Conservation (phyloP, 2,113 vertebrate genomes). For the Butorides virescens region DNA sequence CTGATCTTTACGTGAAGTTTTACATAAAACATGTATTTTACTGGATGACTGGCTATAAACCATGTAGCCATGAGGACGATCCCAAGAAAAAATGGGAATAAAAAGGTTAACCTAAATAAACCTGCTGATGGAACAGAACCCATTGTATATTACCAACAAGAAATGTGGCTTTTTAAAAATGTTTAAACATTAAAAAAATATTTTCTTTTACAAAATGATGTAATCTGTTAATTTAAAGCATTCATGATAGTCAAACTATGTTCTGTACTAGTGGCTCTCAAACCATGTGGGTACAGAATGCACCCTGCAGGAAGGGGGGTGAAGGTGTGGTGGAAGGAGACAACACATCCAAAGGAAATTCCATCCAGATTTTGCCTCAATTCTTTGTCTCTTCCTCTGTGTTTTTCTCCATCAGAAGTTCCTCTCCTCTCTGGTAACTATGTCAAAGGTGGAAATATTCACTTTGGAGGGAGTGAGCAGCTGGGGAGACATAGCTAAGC, state of each 20-base stretch:
- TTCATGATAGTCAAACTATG: not conserved
- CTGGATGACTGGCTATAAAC: not conserved
- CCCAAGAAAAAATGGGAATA: not conserved
- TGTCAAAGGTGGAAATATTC: not conserved
- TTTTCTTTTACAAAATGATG: not conserved
- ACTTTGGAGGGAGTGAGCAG: not conserved
- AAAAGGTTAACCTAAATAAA: not conserved
- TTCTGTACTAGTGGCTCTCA: not conserved
- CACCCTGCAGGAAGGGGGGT: not conserved
- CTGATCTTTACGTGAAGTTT: not conserved
- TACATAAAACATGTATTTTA: not conserved
- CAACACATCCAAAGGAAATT: not conserved
- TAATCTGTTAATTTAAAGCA: not conserved
- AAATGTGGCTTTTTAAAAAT: not conserved
- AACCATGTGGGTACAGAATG: not conserved
- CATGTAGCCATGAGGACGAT: not conserved
- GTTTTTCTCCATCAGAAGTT: not conserved
- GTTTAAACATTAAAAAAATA: not conserved
- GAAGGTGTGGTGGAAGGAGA: not conserved
- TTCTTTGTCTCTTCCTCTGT: not conserved
- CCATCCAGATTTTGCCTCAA: not conserved
- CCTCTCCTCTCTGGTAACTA: not conserved
- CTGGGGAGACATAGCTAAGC: not conserved
- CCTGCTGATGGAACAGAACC: not conserved
- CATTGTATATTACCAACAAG: not conserved